Evolutionary conservation across 2,113 vertebrate genomes (phyloP), one percentile per base, ranked within the genome.

Genomic region (Sitta europaea): DNA sequence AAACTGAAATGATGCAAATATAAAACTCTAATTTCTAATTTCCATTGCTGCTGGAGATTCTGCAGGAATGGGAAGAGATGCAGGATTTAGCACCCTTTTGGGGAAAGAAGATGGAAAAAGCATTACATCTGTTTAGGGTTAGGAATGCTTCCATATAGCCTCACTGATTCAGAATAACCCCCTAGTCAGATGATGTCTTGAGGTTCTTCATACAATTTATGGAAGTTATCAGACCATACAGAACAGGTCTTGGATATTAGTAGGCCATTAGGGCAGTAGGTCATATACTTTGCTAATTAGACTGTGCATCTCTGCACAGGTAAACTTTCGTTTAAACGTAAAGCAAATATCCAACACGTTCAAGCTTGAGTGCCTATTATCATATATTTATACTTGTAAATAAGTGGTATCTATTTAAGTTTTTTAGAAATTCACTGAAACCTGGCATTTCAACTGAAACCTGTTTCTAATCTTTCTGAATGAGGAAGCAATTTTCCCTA

Each of bases 401-500:
- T 95, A 94, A 89, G 27, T 72, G 18, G 43, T 36, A 75, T 65
- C 66, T 86, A 36, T 78, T 27, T 84, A 42, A 24, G 4, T 57
- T 87, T 86, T 81, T 65, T 86, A 54, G 66, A 68, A 92, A 72
- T 71, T 80, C 55, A 63, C 27, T 71, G 73, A 88, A 92, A 89
- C 16, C 62, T 87, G 62, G 62, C 57, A 58, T 73, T 94, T 89
- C 57, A 42, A 45, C 42, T 65, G 54, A 84, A 96, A 82, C 50
- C 86, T 96, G 86, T 94, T 97, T 96, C 93, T 82, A 92, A 95
- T 94, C 80, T 92, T 71, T 87, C 65, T 91, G 93, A 96, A 87
- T 42, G 80, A 94, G 93, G 87, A 91, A 95, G 62, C 73, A 95
- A 92, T 92, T 97, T 96, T 87, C 86, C 77, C 89, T 75, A 79